A percentile compares a stretch with the other conserved stretches of the same genome.
These are phyloP conservation scores for Eurosta solidaginis DNA, from an alignment of 1,140 invertebrate genomes.

Conservation along the genomic window DNA sequence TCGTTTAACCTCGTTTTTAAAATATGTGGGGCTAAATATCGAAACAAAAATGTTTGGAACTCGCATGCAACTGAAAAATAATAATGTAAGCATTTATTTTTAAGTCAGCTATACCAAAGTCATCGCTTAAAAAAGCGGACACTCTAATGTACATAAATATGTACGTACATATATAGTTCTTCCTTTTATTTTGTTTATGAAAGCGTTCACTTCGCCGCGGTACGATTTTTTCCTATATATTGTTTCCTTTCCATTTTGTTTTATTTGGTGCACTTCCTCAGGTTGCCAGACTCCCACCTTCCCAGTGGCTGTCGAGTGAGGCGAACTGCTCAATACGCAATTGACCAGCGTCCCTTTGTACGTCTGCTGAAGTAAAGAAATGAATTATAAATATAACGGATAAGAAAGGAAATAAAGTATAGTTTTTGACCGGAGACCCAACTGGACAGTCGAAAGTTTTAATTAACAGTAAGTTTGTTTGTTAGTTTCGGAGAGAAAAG, in stretches of 20 bases:
- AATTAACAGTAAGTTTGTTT: too few relatives aligned
- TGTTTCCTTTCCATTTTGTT: background rate
- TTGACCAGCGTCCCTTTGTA: background rate
- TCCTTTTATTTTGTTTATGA: background rate
- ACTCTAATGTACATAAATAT: too few relatives aligned
- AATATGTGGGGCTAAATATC: too few relatives aligned
- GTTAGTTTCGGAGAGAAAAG: too few relatives aligned
- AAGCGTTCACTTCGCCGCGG: background rate
- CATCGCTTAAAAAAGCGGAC: too few relatives aligned
- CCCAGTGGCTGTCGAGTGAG: too few relatives aligned
- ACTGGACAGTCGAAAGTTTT: background rate
- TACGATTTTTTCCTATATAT: background rate
- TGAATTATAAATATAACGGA: background rate
- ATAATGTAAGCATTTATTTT: too few relatives aligned
- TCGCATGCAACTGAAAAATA: too few relatives aligned
- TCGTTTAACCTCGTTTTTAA: too few relatives aligned
- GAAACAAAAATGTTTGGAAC: too few relatives aligned
- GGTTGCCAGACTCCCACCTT: background rate
- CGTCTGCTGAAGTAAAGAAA: background rate
- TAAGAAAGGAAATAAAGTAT: constrained; percentile 7
- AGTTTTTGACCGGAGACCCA: too few relatives aligned
- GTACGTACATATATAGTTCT: background rate
- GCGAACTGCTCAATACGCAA: background rate
- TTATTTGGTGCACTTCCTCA: background rate
- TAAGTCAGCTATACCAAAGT: too few relatives aligned